These are phyloP conservation scores for Botia almorhae DNA, from an alignment of 2,797 vertebrate species.

Conservation along the genomic window DNA sequence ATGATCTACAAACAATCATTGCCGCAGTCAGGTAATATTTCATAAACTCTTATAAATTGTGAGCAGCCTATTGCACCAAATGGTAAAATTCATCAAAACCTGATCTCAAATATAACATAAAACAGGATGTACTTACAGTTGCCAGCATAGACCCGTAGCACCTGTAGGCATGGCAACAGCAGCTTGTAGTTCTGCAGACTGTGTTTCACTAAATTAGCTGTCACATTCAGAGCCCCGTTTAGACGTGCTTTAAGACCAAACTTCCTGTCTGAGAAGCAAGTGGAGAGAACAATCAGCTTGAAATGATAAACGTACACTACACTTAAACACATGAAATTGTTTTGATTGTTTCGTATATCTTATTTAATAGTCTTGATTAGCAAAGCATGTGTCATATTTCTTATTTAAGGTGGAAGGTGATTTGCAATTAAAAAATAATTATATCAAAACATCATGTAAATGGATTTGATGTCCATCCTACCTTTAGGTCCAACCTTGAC, in stretches of 20 bases:
- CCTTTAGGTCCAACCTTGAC: slow-evolving; percentile 96
- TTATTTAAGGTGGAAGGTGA: background rate
- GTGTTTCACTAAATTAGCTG: slow-evolving; percentile 89
- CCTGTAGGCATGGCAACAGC: slow-evolving; percentile 93
- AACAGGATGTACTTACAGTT: slow-evolving; percentile 85
- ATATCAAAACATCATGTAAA: background rate
- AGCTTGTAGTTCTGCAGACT: slow-evolving; percentile 90
- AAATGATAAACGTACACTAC: background rate
- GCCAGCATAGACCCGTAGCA: slow-evolving; percentile 89
- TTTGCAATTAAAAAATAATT: background rate
- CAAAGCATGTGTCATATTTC: background rate
- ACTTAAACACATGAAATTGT: background rate
- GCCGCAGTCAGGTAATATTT: background rate
- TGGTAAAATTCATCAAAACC: no score
- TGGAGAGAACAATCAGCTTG: slow-evolving; percentile 3
- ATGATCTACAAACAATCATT: background rate
- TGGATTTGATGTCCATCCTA: slow-evolving; percentile 56
- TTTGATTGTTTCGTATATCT: background rate
- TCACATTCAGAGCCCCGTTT: slow-evolving; percentile 88
- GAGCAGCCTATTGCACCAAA: background rate
- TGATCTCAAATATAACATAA: background rate
- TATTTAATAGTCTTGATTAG: background rate
- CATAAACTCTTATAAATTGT: no score
- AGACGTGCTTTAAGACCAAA: slow-evolving; percentile 95
- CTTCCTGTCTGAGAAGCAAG: slow-evolving; percentile 86